Conservation (phyloP, 2,888 invertebrate genomes). For the Mechanitis messenoides region DNA sequence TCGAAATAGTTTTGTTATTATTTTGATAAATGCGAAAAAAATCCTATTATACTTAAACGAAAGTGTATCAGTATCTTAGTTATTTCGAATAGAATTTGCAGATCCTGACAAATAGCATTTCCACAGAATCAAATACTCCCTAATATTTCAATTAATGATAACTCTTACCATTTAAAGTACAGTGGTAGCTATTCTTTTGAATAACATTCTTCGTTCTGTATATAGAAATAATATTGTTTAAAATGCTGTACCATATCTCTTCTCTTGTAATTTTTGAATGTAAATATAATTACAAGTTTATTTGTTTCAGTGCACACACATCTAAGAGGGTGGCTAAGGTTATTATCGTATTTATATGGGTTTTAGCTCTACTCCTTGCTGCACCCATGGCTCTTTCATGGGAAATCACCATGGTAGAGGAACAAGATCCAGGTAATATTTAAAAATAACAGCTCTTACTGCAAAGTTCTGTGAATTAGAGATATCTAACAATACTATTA, state of each 20-base stretch:
- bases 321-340: conserved; percentile 84
- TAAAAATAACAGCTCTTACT: neutral
- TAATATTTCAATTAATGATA: conserved; percentile 18
- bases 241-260: too few species aligned
- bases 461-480: too few species aligned
- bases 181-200: neutral
- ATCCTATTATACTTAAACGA: too few species aligned
- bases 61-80: too few species aligned
- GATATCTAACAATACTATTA: too few species aligned
- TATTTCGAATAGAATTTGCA: too few species aligned
- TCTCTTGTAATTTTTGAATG: neutral
- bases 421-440: conserved; percentile 58
- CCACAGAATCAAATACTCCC: conserved; percentile 5
- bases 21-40: too few species aligned
- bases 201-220: too few species aligned
- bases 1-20: too few species aligned
- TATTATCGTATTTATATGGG: conserved; percentile 85
- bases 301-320: conserved; percentile 80
- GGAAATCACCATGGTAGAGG: conserved; percentile 73
- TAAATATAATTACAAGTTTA: neutral
- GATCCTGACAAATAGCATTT: conserved; percentile 15
- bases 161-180: neutral
- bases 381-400: conserved; percentile 82
- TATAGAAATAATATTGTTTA: too few species aligned
- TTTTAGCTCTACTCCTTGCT: conserved; percentile 80